phyloP scores from a whole-genome alignment of 2,113 vertebrate genomes.

The Formicarius rufipectus region DNA sequence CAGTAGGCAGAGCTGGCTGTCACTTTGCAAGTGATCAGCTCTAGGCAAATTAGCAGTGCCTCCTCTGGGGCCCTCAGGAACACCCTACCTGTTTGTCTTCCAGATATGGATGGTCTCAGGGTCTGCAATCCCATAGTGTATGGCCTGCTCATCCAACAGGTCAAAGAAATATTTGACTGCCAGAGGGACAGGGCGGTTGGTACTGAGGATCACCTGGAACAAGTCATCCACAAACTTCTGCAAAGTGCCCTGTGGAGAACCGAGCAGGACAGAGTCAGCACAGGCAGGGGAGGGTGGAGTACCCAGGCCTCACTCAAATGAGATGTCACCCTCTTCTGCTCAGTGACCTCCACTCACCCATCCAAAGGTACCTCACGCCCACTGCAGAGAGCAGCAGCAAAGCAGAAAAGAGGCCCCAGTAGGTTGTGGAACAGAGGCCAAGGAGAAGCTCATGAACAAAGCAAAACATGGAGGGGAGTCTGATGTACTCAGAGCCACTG shows the following conservation, averaged over 20 bases:
- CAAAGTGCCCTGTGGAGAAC: constrained; percentile 85
- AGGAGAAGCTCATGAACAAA: not conserved
- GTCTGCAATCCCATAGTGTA: constrained; percentile 87
- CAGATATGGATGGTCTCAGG: constrained; percentile 97
- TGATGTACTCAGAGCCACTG: not conserved
- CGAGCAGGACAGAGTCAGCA: not conserved
- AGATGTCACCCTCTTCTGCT: not conserved
- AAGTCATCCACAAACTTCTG: constrained; percentile 98
- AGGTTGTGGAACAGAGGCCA: not conserved
- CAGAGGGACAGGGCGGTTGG: constrained; percentile 89
- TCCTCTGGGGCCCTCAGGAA: not conserved
- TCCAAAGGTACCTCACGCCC: not conserved
- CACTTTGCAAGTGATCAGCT: not conserved
- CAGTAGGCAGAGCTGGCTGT: not conserved
- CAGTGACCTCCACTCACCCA: not conserved
- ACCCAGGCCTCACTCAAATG: not conserved
- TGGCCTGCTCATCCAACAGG: constrained; percentile 92
- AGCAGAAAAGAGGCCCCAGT: not conserved
- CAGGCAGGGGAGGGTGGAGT: not conserved
- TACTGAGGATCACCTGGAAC: constrained; percentile 95
- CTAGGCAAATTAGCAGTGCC: not conserved
- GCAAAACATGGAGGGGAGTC: fast-evolving
- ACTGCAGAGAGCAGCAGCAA: not conserved
- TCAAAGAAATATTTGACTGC: constrained; percentile 98
- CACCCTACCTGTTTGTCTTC: constrained; percentile 94